Percentiles rank a stretch among this genome's conserved stretches.
Evolutionary conservation across 2,797 vertebrate species (phyloP).

Genomic region (Tachyglossus aculeatus): DNA sequence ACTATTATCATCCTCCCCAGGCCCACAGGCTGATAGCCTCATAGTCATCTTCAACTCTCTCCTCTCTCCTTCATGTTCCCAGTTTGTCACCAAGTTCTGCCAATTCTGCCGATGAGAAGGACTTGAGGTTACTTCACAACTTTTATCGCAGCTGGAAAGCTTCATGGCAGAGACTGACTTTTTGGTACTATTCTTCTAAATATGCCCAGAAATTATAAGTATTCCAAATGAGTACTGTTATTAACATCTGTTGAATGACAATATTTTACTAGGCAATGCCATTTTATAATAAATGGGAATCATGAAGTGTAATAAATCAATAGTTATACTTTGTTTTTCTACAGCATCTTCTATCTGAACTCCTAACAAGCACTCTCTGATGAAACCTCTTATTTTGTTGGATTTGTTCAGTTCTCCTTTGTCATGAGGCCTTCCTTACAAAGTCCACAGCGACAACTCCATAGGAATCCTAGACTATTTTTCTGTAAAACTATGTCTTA

Average conservation of each 20-base stretch:
- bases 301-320: not conserved
- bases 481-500: too few species aligned
- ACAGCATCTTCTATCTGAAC: not conserved
- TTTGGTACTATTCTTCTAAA: not conserved
- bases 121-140: too few species aligned
- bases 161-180: not conserved
- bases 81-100: too few species aligned
- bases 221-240: not conserved
- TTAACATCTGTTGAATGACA: not conserved
- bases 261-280: not conserved
- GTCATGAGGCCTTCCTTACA: too few species aligned
- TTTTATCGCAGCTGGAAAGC: too few species aligned
- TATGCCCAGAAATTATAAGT: not conserved
- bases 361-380: not conserved
- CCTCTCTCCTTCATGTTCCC: too few species aligned
- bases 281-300: not conserved
- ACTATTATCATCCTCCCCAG: too few species aligned
- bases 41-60: too few species aligned
- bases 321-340: not conserved
- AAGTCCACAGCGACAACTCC: too few species aligned
- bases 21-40: too few species aligned
- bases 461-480: too few species aligned
- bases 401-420: not conserved
- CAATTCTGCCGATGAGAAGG: too few species aligned
- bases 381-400: not conserved